phyloP scores from a whole-genome alignment of 2,888 invertebrate genomes.

The Octonoba sinensis region DNA sequence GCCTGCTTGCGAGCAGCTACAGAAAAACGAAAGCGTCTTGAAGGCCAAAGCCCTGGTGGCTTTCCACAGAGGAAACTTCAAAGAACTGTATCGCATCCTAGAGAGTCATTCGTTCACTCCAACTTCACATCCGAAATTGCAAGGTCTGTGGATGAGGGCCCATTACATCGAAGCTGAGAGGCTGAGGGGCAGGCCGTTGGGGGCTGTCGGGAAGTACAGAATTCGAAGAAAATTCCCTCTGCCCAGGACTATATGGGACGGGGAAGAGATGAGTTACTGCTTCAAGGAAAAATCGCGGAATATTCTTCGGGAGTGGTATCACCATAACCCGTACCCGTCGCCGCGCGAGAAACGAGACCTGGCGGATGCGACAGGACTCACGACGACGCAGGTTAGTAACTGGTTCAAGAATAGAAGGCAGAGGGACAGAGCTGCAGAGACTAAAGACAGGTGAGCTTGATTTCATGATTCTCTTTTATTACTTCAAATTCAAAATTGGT shows the following conservation, averaged over 20 bases:
- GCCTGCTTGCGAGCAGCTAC: slow-evolving; percentile 84
- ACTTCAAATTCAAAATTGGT: no score
- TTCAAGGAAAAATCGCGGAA: slow-evolving; percentile 95
- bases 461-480: no score
- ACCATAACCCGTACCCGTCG: slow-evolving; percentile 95
- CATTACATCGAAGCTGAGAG: slow-evolving; percentile 95
- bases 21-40: slow-evolving; percentile 88
- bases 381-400: slow-evolving; percentile 93
- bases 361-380: slow-evolving; percentile 89
- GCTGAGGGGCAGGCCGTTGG: slow-evolving; percentile 86
- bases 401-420: slow-evolving; percentile 94
- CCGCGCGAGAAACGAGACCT: slow-evolving; percentile 92
- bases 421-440: slow-evolving; percentile 89
- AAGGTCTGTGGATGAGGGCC: slow-evolving; percentile 93
- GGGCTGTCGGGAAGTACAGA: slow-evolving; percentile 93
- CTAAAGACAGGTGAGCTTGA: slow-evolving; percentile 87
- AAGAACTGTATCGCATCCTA: slow-evolving; percentile 89
- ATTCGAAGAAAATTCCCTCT: slow-evolving; percentile 94
- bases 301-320: slow-evolving; percentile 96
- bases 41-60: slow-evolving; percentile 88
- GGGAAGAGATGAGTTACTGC: slow-evolving; percentile 96
- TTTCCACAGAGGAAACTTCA: slow-evolving; percentile 90
- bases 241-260: slow-evolving; percentile 94
- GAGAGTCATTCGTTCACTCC: slow-evolving; percentile 92
- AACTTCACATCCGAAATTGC: slow-evolving; percentile 87